Base-by-base conservation (phyloP, 2,797 vertebrate genomes). In the Orestias chungarensis region DNA sequence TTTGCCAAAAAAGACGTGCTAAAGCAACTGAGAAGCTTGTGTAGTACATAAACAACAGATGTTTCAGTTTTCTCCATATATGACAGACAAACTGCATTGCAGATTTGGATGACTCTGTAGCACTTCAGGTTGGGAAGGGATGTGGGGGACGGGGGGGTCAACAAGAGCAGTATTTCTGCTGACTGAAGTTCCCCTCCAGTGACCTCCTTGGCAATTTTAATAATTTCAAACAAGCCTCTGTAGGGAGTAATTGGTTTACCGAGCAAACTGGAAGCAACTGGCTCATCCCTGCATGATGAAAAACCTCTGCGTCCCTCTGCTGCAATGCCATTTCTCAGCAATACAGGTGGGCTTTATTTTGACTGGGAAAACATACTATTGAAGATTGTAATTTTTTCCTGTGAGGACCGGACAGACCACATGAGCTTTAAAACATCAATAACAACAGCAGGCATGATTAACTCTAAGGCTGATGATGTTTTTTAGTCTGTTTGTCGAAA, bases 171-270 rank as follows among this genome's bases (percentile, higher is more conserved):
- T 69, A 82, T 86, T 88, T 86, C 79, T 91, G 82, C 83, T 81
- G 82, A 90, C 82, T 85, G 72, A 73, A 82, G 79, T 86, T 88
- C 72, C 59, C 71, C 88, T 78, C 62, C 78, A 73, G 73, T 87
- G 88, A 89, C 83, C 82, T 82, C 43, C 6, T 70, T 78, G 79
- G 82, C 80, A 81, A 81, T 87, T 83, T 89, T 66, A 89, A 89
- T 90, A 84, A 88, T 85, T 87, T 83, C 78, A 78, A 78, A 78
- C 70, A 71, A 73, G 54, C 25, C 66, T 78, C 67, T 78, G 46
- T 1, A n/a, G 80, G 76, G 86, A 89, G 77, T 83, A 70, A 29
- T 55, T 67, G 86, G 74, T 86, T 82, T 74, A 78, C 27, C 33
- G 70, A 78, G 68, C 52, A 85, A 81, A 85, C 80, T 64, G 68